Evolutionary conservation across 2,797 vertebrate genomes (phyloP), one percentile per base, ranked within the genome.

Genomic region (Furcifer pardalis): DNA sequence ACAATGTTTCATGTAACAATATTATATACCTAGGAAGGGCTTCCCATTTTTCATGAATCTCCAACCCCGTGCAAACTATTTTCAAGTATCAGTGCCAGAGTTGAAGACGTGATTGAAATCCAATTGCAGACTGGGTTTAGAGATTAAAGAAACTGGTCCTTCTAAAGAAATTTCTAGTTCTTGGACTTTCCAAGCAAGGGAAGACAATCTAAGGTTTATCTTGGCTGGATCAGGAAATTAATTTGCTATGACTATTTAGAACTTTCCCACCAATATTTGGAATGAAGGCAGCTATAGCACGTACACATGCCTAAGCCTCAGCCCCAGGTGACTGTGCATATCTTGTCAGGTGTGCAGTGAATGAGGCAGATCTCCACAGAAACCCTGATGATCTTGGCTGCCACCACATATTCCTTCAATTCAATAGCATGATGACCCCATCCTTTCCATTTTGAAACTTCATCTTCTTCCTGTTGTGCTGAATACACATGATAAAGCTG

Each of bases 161-260:
- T 46, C 40, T 79, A 35, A 68, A 52, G n/a, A 69, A 32, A 32
- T 0, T 35, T 27, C 59, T 69, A 12, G 46, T 2, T 12, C 0
- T 87, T 86, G 81, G 10, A 87, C 91, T 79, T 86, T 86, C 87
- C 0, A 0, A 89, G 88, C 84, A 69, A 49, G 88, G 90, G 68
- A 59, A 56, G 44, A 32, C 91, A 60, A 76, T 83, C 85, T 72
- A 74, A 85, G 49, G 35, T 87, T 59, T 79, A 85, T 90, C 46
- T 82, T 86, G 81, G 35, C 90, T 92, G 37, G 62, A 69, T 87
- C 80, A 82, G 84, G 88, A 30, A 69, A 0, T 1, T 91, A 90
- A 94, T 92, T 92, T 91, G 74, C 87, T 81, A 71, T 90, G 92
- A 90, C 89, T 92, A 90, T 90, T 91, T 81, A 88, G 86, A 60